Evolutionary conservation across 2,888 invertebrate species (phyloP).

Genomic region (Ectobius pallidus): DNA sequence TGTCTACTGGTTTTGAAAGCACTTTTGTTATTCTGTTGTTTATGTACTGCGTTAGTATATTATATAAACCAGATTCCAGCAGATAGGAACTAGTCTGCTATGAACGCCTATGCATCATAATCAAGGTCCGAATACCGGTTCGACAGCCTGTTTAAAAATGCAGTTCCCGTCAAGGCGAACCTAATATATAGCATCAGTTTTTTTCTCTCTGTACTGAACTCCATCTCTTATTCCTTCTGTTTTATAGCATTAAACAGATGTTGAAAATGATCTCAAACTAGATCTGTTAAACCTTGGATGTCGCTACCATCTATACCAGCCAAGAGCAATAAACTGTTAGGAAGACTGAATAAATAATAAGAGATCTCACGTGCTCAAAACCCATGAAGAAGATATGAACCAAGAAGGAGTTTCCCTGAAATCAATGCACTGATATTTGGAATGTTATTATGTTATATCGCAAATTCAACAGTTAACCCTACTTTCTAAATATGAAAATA

Average conservation of each 20-base stretch:
- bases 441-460: no score
- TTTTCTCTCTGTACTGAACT: no score
- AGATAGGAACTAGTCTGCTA: neutral
- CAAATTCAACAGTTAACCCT: no score
- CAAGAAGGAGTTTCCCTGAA: no score
- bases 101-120: neutral
- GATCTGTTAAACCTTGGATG: no score
- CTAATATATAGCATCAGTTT: neutral
- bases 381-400: no score
- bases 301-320: no score
- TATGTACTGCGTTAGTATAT: neutral
- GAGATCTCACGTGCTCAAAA: no score
- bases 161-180: neutral
- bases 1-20: neutral
- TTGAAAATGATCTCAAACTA: neutral
- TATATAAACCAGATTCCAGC: neutral
- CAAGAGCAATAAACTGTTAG: no score
- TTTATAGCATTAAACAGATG: neutral
- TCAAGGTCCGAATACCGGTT: neutral
- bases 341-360: no score
- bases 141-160: slow-evolving; percentile 8
- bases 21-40: neutral
- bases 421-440: no score
- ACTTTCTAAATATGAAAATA: no score
- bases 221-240: neutral